phyloP scores from a whole-genome alignment of 2,797 vertebrate genomes.

The Scolopax rusticola region DNA sequence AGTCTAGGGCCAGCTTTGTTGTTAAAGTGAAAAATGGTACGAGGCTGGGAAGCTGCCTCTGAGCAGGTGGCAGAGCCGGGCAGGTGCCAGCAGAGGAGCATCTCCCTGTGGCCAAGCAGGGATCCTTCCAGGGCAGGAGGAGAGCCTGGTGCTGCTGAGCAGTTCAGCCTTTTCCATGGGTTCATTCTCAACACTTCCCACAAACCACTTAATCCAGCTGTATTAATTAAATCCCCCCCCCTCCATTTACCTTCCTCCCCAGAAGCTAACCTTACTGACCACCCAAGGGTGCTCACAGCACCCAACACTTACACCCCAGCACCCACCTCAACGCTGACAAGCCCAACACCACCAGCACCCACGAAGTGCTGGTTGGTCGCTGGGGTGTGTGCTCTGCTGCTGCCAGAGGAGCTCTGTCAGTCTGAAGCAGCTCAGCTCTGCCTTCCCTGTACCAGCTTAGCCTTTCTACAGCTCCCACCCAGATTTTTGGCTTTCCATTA shows the following conservation, averaged over 20 bases:
- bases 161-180: accelerated
- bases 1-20: background rate
- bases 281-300: background rate
- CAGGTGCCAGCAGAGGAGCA: background rate
- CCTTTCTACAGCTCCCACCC: background rate
- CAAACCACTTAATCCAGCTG: background rate
- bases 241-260: too few species aligned
- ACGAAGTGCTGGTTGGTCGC: background rate
- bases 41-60: background rate
- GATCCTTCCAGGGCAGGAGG: background rate
- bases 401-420: background rate
- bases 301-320: background rate
- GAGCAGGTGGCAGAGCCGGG: background rate
- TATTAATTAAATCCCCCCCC: background rate
- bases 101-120: accelerated
- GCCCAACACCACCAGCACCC: background rate
- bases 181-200: background rate
- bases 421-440: background rate
- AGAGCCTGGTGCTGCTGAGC: background rate
- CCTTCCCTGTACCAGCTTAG: background rate
- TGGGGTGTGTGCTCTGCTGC: background rate
- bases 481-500: background rate
- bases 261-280: background rate
- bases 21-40: background rate
- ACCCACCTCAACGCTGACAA: background rate